A percentile compares a stretch with the other conserved stretches of the same genome.
phyloP scores from a whole-genome alignment of 2,888 invertebrate genomes.

The Trachelus stipa region DNA sequence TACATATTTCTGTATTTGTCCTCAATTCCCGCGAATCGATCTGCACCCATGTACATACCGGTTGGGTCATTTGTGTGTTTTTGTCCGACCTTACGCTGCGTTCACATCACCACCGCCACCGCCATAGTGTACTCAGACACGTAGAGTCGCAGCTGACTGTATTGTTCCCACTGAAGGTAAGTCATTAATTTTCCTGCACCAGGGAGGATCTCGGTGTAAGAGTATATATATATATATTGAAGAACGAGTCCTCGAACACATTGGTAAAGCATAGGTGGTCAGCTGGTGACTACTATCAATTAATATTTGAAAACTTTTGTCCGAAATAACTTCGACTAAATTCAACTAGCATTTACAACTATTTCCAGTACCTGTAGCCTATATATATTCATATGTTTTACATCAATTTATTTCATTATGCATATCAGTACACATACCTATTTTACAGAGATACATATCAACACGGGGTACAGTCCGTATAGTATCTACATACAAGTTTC shows the following conservation, averaged over 20 bases:
- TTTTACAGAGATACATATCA: neutral
- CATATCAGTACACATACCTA: neutral
- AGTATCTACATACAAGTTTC: neutral
- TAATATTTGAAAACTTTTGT: slow-evolving; percentile 20
- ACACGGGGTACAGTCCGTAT: neutral
- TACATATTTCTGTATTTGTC: neutral
- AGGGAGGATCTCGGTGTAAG: neutral
- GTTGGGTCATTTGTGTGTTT: slow-evolving; percentile 34
- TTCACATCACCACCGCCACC: slow-evolving; percentile 19
- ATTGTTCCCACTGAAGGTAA: slow-evolving; percentile 57
- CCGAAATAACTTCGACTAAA: neutral
- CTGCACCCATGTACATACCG: slow-evolving; percentile 26
- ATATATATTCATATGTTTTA: neutral
- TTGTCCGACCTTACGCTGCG: slow-evolving; percentile 44
- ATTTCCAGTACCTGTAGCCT: neutral
- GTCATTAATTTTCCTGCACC: slow-evolving; percentile 61
- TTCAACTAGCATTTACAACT: neutral
- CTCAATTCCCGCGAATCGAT: slow-evolving; percentile 37
- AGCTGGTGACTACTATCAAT: slow-evolving; percentile 20
- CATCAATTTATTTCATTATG: neutral
- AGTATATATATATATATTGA: neutral
- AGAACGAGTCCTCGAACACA: slow-evolving; percentile 1
- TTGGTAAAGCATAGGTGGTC: slow-evolving; percentile 14
- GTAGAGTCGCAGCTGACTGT: slow-evolving; percentile 55
- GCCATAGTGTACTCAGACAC: slow-evolving; percentile 41